Evolutionary conservation across 2,797 vertebrate genomes (phyloP).

Genomic region (Lutjanus argentimaculatus): DNA sequence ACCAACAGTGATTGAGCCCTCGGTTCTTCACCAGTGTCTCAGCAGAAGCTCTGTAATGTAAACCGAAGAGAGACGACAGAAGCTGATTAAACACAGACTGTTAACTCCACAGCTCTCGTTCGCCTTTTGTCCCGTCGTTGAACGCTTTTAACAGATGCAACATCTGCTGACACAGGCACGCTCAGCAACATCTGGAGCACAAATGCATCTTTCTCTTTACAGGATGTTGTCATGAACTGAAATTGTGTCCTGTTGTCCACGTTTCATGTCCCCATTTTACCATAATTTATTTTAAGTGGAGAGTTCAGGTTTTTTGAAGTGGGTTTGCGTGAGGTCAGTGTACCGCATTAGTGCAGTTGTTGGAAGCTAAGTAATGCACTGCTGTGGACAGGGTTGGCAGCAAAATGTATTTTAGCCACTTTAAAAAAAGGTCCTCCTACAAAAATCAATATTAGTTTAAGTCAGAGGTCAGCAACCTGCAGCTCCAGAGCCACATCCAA

Average conservation of each 20-base stretch:
- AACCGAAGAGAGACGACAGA: not conserved
- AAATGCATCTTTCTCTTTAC: not conserved
- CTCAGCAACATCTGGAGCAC: constrained; percentile 20
- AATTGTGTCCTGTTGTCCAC: not conserved
- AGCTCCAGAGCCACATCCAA: no score
- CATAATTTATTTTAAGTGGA: not conserved
- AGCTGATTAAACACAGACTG: constrained; percentile 7
- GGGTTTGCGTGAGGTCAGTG: no score
- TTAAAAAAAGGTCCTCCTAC: no score
- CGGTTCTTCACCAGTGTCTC: not conserved
- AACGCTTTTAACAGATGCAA: not conserved
- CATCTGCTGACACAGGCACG: constrained; percentile 4
- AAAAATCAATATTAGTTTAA: no score
- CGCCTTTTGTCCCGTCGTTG: no score
- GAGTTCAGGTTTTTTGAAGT: no score
- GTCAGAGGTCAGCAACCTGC: no score
- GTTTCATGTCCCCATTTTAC: not conserved
- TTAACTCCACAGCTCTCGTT: not conserved
- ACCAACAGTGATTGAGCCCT: not conserved
- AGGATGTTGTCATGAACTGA: not conserved
- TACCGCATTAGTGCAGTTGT: no score
- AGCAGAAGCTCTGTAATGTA: not conserved
- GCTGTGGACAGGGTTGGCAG: no score
- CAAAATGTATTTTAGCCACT: no score
- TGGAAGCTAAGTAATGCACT: no score